These are phyloP conservation scores for Philopedon plagiatum DNA, from an alignment of 2,888 invertebrate genomes.

Conservation along the genomic window DNA sequence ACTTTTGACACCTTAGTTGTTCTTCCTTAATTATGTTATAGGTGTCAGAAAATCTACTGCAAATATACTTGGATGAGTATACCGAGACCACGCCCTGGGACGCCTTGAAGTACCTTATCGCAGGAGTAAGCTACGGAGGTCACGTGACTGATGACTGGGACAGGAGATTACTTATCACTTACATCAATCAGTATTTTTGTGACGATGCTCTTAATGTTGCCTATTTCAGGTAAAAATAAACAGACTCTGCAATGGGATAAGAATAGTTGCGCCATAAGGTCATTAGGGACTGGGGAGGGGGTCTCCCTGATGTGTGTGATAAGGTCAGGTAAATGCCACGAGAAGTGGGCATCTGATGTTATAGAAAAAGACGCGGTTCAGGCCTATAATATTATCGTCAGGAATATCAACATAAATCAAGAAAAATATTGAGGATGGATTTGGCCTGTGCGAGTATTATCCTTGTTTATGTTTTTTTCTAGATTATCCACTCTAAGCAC, in stretches of 20 bases:
- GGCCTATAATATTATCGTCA: too few relatives aligned
- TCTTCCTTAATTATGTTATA: constrained; percentile 57
- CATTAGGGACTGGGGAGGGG: too few relatives aligned
- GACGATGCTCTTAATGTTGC: constrained; percentile 77
- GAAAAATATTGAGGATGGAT: too few relatives aligned
- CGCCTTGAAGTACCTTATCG: constrained; percentile 88
- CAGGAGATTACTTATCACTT: constrained; percentile 82
- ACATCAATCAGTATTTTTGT: constrained; percentile 87
- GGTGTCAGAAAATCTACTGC: constrained; percentile 87
- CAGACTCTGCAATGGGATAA: too few relatives aligned
- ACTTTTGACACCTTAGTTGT: too few relatives aligned
- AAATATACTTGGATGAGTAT: constrained; percentile 89
- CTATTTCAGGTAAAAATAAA: constrained; percentile 73
- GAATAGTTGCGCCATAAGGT: too few relatives aligned
- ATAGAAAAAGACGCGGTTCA: too few relatives aligned
- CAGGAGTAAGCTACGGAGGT: constrained; percentile 91
- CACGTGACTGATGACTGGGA: constrained; percentile 86
- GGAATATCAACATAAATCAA: too few relatives aligned
- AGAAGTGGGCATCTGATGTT: too few relatives aligned
- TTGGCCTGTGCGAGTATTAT: too few relatives aligned
- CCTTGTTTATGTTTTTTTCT: constrained; percentile 28
- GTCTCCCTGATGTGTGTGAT: too few relatives aligned
- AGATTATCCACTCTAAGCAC: constrained; percentile 82
- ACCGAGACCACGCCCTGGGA: constrained; percentile 87
- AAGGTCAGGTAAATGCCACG: too few relatives aligned